phyloP scores from a whole-genome alignment of 2,113 vertebrate species.

The Pipa parva region DNA sequence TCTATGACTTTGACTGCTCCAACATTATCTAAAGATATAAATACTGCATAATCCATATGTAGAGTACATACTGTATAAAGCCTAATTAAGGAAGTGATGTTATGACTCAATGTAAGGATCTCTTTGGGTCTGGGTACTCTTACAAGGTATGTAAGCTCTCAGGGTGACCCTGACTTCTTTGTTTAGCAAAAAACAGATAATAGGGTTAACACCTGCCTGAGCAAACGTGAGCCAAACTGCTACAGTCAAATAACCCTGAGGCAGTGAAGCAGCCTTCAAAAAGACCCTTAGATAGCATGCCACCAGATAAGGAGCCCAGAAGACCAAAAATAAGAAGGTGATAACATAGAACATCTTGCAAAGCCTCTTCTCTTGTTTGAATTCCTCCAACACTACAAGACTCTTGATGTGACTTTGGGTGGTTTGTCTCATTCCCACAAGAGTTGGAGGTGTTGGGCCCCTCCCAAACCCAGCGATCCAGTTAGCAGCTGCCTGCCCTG shows the following conservation, averaged over 20 bases:
- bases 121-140: constrained; percentile 77
- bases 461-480: constrained; percentile 95
- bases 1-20: neutral
- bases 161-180: constrained; percentile 85
- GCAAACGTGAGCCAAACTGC: constrained; percentile 95
- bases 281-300: constrained; percentile 89
- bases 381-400: constrained; percentile 91
- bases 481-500: constrained; percentile 90
- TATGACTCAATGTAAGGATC: constrained; percentile 80
- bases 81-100: constrained; percentile 7
- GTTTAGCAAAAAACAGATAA: constrained; percentile 92
- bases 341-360: constrained; percentile 96
- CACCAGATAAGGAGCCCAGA: constrained; percentile 92
- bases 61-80: neutral
- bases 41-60: neutral
- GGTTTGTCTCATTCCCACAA: constrained; percentile 88
- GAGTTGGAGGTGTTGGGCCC: constrained; percentile 88
- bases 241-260: constrained; percentile 84
- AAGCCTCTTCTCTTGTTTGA: constrained; percentile 92
- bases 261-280: constrained; percentile 73
- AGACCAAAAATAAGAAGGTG: constrained; percentile 84
- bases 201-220: constrained; percentile 89
- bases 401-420: constrained; percentile 79
- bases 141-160: constrained; percentile 80
- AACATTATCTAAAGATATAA: neutral